These are phyloP conservation scores for Pseudochromis fuscus DNA, from an alignment of 2,797 vertebrate genomes.

Conservation along the genomic window DNA sequence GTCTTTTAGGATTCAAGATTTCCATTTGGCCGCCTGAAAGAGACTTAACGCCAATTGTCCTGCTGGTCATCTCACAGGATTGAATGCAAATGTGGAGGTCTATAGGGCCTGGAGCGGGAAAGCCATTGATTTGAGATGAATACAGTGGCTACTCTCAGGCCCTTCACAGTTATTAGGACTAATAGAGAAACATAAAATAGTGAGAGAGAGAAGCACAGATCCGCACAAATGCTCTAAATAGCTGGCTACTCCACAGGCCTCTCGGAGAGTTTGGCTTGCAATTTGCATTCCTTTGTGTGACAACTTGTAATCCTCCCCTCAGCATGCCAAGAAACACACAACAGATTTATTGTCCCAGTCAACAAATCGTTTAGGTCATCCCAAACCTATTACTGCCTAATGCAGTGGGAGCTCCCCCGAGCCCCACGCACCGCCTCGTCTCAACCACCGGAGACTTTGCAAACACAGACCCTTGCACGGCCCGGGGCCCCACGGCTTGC, in stretches of 20 bases:
- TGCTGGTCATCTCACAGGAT: conserved; percentile 85
- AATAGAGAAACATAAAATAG: conserved; percentile 88
- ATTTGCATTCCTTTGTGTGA: conserved; percentile 91
- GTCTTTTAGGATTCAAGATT: conserved; percentile 79
- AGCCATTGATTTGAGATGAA: conserved; percentile 89
- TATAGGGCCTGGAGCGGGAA: conserved; percentile 80
- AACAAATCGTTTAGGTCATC: conserved; percentile 94
- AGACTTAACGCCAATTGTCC: conserved; percentile 83
- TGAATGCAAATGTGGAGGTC: conserved; percentile 86
- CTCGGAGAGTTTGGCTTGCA: conserved; percentile 87
- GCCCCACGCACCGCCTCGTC: conserved; percentile 73
- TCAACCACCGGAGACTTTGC: conserved; percentile 78
- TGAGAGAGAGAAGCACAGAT: conserved; percentile 79
- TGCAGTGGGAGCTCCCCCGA: conserved; percentile 74
- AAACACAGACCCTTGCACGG: conserved; percentile 68
- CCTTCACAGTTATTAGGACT: conserved; percentile 88
- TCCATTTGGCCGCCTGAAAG: conserved; percentile 80
- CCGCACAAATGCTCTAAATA: conserved; percentile 84
- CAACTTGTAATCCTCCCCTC: conserved; percentile 89
- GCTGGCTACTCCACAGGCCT: conserved; percentile 84
- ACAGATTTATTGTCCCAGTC: conserved; percentile 95
- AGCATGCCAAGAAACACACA: conserved; percentile 88
- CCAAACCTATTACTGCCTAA: conserved; percentile 90
- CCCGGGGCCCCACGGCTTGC: conserved; percentile 57
- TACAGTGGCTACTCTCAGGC: conserved; percentile 87